Conservation (phyloP, 2,888 invertebrate species). For the Bruchidius siliquastri region DNA sequence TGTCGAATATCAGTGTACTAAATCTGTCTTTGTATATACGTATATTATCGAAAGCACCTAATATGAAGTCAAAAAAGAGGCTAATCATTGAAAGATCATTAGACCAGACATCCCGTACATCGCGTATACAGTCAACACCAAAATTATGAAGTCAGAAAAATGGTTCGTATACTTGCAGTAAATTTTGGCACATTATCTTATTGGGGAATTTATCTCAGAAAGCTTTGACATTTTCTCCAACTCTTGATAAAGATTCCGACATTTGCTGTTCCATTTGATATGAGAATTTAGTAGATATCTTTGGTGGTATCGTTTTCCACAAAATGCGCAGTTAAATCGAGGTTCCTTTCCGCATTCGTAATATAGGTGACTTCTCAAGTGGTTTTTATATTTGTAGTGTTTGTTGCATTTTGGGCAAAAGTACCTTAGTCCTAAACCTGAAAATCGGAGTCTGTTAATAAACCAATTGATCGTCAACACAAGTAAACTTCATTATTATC, state of each 20-base stretch:
- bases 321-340: conserved; percentile 61
- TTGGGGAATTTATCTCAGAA: neutral
- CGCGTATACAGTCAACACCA: too few species aligned
- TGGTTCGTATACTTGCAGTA: neutral
- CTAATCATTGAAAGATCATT: too few species aligned
- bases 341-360: conserved; percentile 56
- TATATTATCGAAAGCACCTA: too few species aligned
- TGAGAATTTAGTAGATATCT: conserved; percentile 62
- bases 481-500: too few species aligned
- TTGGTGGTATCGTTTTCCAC: conserved; percentile 63
- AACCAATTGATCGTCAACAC: too few species aligned
- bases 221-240: neutral
- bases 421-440: conserved; percentile 10
- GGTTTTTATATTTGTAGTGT: conserved; percentile 25
- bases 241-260: neutral
- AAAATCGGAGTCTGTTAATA: neutral
- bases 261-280: conserved; percentile 47
- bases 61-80: too few species aligned
- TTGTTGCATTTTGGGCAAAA: conserved; percentile 22
- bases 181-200: neutral
- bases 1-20: too few species aligned
- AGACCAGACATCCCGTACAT: too few species aligned
- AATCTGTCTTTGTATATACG: too few species aligned
- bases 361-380: conserved; percentile 21
- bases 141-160: neutral